A percentile compares a stretch with the other conserved stretches of the same genome.
phyloP scores from a whole-genome alignment of 2,888 invertebrate species.

The Phyto melanocephala region DNA sequence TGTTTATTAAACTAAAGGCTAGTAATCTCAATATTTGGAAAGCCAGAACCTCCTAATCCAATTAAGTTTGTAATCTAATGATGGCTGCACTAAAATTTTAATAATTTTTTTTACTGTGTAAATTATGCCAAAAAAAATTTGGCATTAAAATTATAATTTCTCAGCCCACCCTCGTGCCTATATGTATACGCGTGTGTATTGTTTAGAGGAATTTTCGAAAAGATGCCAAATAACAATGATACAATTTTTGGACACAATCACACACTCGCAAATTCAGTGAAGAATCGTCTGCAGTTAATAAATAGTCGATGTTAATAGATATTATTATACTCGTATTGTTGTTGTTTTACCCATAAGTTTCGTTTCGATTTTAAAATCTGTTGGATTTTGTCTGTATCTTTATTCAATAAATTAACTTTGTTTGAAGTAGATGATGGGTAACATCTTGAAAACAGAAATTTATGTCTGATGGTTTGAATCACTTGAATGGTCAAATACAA shows the following conservation, averaged over 20 bases:
- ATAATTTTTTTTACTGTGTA: no score
- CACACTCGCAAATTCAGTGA: not conserved
- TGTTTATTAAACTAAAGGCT: no score
- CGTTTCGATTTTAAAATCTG: not conserved
- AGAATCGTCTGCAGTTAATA: conserved; percentile 5
- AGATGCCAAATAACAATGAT: not conserved
- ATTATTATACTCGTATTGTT: not conserved
- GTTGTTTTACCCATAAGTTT: not conserved
- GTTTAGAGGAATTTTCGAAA: not conserved
- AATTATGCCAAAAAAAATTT: no score
- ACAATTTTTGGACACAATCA: not conserved
- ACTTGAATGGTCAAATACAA: not conserved
- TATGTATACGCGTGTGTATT: no score
- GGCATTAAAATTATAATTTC: no score
- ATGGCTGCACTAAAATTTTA: no score
- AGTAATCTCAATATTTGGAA: no score
- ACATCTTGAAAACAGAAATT: not conserved
- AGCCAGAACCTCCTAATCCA: no score
- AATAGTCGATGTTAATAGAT: conserved; percentile 15
- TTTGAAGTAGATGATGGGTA: conserved; percentile 10
- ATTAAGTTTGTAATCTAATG: no score
- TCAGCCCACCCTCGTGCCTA: not conserved
- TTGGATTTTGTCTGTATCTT: not conserved
- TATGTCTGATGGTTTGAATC: not conserved
- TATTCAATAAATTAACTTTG: conserved; percentile 13